A percentile compares a stretch with the other conserved stretches of the same genome.
These are phyloP conservation scores for Napeogenes sylphis DNA, from an alignment of 2,888 invertebrate species.

Conservation along the genomic window DNA sequence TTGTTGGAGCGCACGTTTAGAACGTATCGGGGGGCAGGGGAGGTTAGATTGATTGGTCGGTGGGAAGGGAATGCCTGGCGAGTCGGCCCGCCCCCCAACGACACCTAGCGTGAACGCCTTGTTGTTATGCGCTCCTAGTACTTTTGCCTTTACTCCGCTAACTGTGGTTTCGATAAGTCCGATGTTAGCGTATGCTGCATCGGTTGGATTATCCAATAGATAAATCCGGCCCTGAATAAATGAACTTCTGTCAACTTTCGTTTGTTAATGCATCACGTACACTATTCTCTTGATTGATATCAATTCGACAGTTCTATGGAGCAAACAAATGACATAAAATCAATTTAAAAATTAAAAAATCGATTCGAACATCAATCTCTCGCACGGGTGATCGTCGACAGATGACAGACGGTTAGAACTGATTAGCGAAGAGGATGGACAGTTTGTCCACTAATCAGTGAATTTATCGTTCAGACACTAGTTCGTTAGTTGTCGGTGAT, in stretches of 20 bases:
- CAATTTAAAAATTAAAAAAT: conserved; percentile 22
- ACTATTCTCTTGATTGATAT: conserved; percentile 12
- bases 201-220: conserved; percentile 9
- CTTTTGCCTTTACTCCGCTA: conserved; percentile 52
- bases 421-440: conserved; percentile 50
- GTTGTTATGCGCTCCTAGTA: conserved; percentile 70
- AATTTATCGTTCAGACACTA: conserved; percentile 51
- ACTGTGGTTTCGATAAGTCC: conserved; percentile 27
- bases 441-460: conserved; percentile 50
- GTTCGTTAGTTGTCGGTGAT: conserved; percentile 63
- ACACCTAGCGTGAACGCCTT: conserved; percentile 68
- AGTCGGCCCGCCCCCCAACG: conserved; percentile 66
- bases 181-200: conserved; percentile 14
- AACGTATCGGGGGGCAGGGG: conserved; percentile 49
- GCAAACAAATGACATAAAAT: conserved; percentile 18
- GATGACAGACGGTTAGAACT: conserved; percentile 34
- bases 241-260: conserved; percentile 7
- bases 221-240: not conserved
- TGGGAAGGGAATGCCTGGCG: conserved; percentile 68
- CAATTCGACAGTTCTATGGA: conserved; percentile 16
- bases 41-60: conserved; percentile 64
- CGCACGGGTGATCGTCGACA: conserved; percentile 24
- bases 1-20: conserved; percentile 41
- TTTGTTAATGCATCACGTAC: not conserved
- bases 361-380: conserved; percentile 32